Evolutionary conservation across 1,140 invertebrate genomes (phyloP), one percentile per base, ranked within the genome.

Genomic region (Aporrectodea caliginosa): DNA sequence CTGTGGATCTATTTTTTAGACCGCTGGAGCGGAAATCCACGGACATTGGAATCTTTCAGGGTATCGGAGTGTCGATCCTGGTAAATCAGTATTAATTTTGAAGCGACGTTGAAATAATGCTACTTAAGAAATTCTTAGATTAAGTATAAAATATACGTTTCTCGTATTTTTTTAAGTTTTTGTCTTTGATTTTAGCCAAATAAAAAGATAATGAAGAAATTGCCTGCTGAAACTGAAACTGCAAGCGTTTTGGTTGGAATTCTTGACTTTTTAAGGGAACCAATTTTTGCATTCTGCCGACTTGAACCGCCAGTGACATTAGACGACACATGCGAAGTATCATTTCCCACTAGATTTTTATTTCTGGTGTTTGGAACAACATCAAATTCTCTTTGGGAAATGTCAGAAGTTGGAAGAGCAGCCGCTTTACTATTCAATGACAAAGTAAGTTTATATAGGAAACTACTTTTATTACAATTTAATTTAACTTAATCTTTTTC

Each of bases 291-390:
- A 22, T 87, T 88, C 80, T 79, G 88, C 2, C 79, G 87, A 12
- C 79, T 89, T n/a, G 72, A 78, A 16, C 78, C 83, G 22, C 81
- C 85, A 6, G 78, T 82, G 32, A 75, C 81, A 32, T 80, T 88
- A 1, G 84, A 82, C 29, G 85, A 87, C 77, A 78, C 88, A 16
- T 84, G 85, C 0, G 88, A 89, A 82, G 84, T 89, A 58, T 83
- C 84, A 0, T 81, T 87, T 70, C 85, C 86, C 1, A 74, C 73
- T 1, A 2, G 73, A 33, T 89, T 89, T 77, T 72, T 89, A 29
- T 87, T 88, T 86, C 91, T 99, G 33, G 90, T 98, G 82, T 91
- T 99, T 16, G 97, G 96, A 34, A 97, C 97, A 34, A 75, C 27
- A 78, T 90, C 90, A 83, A 93, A 92, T 92, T 92, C 92, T 78